Conservation (phyloP, 2,113 vertebrate genomes). For the Nycticryphes semicollaris region DNA sequence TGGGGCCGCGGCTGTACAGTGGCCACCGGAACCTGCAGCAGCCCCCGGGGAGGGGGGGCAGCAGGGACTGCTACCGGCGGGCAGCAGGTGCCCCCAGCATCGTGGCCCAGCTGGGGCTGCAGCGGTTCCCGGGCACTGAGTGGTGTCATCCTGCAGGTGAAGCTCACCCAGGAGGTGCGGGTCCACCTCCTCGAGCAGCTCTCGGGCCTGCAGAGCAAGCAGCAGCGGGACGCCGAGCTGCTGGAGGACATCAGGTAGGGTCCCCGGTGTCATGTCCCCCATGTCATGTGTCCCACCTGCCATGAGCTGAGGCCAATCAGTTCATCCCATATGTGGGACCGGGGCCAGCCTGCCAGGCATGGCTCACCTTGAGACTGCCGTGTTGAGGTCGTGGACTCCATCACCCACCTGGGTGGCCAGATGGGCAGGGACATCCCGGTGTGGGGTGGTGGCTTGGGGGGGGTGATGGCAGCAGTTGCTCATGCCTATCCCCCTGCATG, state of each 20-base stretch:
- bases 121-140: neutral
- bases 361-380: neutral
- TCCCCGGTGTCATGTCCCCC: neutral
- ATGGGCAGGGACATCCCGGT: neutral
- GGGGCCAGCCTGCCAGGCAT: accelerated
- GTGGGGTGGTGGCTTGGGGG: neutral
- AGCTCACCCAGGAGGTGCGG: constrained; percentile 87
- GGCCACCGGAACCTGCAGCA: neutral
- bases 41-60: too few relatives aligned
- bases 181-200: constrained; percentile 85
- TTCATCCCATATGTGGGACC: neutral
- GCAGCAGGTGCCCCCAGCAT: neutral
- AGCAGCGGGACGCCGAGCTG: constrained; percentile 85
- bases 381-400: neutral
- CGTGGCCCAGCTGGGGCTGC: neutral
- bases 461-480: neutral
- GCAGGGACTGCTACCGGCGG: neutral
- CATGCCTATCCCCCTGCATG: accelerated
- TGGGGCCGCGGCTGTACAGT: neutral
- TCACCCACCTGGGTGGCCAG: accelerated
- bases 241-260: constrained; percentile 89
- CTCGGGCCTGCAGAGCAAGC: constrained; percentile 82
- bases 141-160: constrained; percentile 71
- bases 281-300: neutral
- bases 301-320: neutral